phyloP scores from a whole-genome alignment of 2,888 invertebrate species.

The Eupithecia inturbata region DNA sequence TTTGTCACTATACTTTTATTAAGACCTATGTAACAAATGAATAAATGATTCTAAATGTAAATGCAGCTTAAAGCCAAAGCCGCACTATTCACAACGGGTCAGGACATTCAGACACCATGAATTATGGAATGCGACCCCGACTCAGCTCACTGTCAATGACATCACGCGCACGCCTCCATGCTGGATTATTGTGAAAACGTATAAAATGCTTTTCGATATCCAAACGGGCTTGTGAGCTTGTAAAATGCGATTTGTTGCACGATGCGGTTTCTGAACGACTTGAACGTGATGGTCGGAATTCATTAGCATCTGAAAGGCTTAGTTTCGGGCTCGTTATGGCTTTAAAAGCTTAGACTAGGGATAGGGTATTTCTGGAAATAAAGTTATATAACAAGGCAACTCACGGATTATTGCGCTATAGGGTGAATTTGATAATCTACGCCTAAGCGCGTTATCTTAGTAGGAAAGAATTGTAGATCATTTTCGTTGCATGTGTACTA shows the following conservation, averaged over 20 bases:
- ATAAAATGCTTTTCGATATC: constrained; percentile 60
- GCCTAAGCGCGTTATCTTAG: background rate
- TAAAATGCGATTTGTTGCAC: constrained; percentile 44
- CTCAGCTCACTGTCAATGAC: constrained; percentile 77
- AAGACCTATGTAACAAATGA: too few relatives aligned
- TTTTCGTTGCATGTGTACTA: background rate
- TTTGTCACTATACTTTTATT: too few relatives aligned
- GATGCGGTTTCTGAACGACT: constrained; percentile 35
- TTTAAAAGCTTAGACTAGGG: background rate
- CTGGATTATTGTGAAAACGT: constrained; percentile 75
- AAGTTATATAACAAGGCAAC: background rate
- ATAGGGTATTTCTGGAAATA: background rate
- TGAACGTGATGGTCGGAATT: constrained; percentile 33
- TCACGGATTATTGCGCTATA: background rate
- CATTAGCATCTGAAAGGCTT: constrained; percentile 3
- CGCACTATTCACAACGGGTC: background rate
- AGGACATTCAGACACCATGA: constrained; percentile 63
- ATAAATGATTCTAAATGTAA: too few relatives aligned
- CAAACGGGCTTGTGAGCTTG: constrained; percentile 42
- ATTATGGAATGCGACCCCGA: constrained; percentile 72
- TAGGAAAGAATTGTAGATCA: background rate
- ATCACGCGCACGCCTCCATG: constrained; percentile 75
- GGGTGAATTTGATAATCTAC: background rate
- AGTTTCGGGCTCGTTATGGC: background rate
- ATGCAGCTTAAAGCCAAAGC: constrained; percentile 5